A percentile compares a stretch with the other conserved stretches of the same genome.
Conservation (phyloP, 2,797 vertebrate genomes). For the Netta rufina region DNA sequence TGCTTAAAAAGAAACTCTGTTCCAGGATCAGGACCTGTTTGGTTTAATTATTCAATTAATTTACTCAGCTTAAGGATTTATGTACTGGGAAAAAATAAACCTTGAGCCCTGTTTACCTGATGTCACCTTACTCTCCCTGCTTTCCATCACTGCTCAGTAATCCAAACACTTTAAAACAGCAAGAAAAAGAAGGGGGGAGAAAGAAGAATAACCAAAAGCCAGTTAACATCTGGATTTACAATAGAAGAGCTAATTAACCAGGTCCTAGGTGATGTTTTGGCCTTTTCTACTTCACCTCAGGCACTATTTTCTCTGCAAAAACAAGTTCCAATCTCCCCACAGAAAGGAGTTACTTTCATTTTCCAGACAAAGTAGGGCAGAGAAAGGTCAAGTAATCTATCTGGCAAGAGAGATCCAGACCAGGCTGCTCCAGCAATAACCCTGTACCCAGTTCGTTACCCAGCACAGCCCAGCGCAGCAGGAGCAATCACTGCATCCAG, state of each 20-base stretch:
- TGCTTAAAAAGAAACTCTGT: background rate
- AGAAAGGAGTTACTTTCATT: background rate
- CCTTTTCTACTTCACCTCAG: background rate
- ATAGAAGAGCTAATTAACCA: background rate
- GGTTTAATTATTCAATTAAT: background rate
- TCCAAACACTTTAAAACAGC: background rate
- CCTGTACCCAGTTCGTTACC: background rate
- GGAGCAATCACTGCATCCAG: background rate
- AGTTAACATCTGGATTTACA: background rate
- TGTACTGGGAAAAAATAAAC: background rate
- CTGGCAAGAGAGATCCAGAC: background rate
- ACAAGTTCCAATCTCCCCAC: background rate
- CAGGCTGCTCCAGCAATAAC: background rate
- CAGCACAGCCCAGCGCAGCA: background rate
- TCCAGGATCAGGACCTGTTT: background rate
- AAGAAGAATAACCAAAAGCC: background rate
- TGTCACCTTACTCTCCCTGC: background rate
- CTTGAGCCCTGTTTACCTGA: background rate
- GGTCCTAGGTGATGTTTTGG: background rate
- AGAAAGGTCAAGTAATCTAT: constrained; percentile 1
- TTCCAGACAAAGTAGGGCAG: background rate
- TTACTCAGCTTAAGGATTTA: background rate
- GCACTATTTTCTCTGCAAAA: background rate
- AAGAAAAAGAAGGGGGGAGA: background rate
- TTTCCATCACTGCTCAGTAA: background rate